A percentile compares a stretch with the other conserved stretches of the same genome.
phyloP scores from a whole-genome alignment of 2,888 invertebrate species.

The Drosophila multiciliata region DNA sequence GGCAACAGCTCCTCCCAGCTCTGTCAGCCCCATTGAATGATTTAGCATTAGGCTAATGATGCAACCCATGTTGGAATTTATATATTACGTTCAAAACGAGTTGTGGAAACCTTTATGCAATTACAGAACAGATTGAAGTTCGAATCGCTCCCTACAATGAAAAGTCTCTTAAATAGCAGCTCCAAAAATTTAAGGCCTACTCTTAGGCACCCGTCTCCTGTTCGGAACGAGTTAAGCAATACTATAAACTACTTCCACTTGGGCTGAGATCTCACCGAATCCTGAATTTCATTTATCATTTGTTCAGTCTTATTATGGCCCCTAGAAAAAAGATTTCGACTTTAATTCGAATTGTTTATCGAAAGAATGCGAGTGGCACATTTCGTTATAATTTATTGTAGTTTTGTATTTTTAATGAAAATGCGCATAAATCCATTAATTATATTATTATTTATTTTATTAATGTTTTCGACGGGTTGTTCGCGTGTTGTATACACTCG shows the following conservation, averaged over 20 bases:
- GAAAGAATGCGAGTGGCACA: not conserved
- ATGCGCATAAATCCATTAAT: not conserved
- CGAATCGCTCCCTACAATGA: not conserved
- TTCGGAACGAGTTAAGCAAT: not conserved
- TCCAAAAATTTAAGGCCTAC: conserved; percentile 1
- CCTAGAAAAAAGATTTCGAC: not conserved
- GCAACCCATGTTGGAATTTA: conserved; percentile 35
- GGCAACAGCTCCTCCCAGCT: conserved; percentile 34
- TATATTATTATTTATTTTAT: conserved; percentile 47
- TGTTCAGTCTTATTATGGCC: not conserved
- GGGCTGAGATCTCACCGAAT: not conserved
- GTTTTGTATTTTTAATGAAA: conserved; percentile 2
- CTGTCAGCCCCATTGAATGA: conserved; percentile 21
- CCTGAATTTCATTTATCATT: not conserved
- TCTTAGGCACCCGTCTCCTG: not conserved
- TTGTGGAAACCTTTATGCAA: conserved; percentile 31
- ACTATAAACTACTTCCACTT: not conserved
- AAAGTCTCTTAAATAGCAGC: conserved; percentile 20
- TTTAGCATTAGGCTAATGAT: conserved; percentile 28
- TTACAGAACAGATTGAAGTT: conserved; percentile 19
- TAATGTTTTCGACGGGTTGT: conserved; percentile 52
- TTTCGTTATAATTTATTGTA: not conserved
- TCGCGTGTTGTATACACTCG: conserved; percentile 41
- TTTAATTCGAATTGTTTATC: not conserved
- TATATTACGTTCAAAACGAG: conserved; percentile 27